phyloP scores from a whole-genome alignment of 2,888 invertebrate species.

The Drosophila rubida region DNA sequence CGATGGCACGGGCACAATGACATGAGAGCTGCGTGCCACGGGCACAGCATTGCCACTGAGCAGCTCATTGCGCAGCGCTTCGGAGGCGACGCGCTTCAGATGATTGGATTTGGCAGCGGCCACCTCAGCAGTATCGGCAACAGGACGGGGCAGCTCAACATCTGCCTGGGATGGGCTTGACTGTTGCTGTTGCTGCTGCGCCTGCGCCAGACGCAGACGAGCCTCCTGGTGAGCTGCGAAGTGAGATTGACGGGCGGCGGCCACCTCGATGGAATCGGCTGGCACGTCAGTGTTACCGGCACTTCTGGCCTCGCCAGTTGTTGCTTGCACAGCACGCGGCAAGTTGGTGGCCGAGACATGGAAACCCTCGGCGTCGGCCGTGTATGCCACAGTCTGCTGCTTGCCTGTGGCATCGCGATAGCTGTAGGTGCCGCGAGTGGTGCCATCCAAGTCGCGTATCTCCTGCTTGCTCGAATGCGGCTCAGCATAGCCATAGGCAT shows the following conservation, averaged over 20 bases:
- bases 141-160: conserved; percentile 71
- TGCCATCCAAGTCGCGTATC: conserved; percentile 86
- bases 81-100: conserved; percentile 70
- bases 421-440: conserved; percentile 87
- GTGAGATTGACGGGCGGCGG: conserved; percentile 75
- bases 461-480: conserved; percentile 88
- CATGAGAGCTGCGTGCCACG: conserved; percentile 48
- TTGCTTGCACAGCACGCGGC: conserved; percentile 80
- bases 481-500: conserved; percentile 87
- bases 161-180: conserved; percentile 46
- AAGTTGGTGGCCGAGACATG: conserved; percentile 88
- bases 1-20: conserved; percentile 52
- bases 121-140: conserved; percentile 84
- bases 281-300: conserved; percentile 25
- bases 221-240: conserved; percentile 76
- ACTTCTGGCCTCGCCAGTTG: conserved; percentile 33
- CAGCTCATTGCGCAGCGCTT: conserved; percentile 66
- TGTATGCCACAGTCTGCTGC: conserved; percentile 87
- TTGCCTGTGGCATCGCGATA: conserved; percentile 87
- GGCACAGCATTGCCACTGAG: conserved; percentile 34
- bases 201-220: conserved; percentile 69
- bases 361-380: conserved; percentile 87
- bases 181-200: conserved; percentile 31
- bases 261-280: conserved; percentile 72
- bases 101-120: conserved; percentile 75